Evolutionary conservation across 2,797 vertebrate genomes (phyloP).

Genomic region (Microctenopoma lineatum): DNA sequence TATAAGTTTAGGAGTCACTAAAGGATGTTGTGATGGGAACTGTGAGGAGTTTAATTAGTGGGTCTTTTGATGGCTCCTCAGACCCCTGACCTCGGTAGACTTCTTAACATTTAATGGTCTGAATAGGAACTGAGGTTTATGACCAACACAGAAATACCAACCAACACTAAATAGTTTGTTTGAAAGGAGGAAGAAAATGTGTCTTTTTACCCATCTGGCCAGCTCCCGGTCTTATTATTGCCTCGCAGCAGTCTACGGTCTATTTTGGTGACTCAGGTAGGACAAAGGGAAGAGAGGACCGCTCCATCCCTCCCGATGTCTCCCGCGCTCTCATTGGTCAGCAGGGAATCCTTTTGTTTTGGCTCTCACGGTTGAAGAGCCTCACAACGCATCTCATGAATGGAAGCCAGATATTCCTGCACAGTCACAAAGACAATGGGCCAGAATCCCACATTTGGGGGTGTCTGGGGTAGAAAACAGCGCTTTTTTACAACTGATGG

Average conservation of each 20-base stretch:
- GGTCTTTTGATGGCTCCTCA: neutral
- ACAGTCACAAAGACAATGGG: slow-evolving; percentile 1
- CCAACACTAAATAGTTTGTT: too few relatives aligned
- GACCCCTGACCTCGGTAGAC: neutral
- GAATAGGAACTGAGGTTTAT: neutral
- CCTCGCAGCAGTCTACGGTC: slow-evolving; percentile 21
- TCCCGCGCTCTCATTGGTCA: slow-evolving; percentile 65
- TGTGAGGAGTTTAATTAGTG: slow-evolving; percentile 8
- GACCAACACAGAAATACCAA: too few relatives aligned
- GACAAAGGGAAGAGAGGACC: slow-evolving; percentile 69
- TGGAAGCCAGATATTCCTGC: slow-evolving; percentile 10
- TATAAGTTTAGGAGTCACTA: neutral
- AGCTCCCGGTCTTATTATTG: slow-evolving; percentile 1
- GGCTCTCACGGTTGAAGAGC: slow-evolving; percentile 48
- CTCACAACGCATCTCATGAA: slow-evolving; percentile 40
- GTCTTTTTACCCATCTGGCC: neutral
- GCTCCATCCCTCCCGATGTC: slow-evolving; percentile 48
- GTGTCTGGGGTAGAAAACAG: neutral
- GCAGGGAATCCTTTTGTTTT: slow-evolving; percentile 67
- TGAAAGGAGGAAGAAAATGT: neutral
- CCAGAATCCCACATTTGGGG: neutral
- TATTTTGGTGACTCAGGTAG: slow-evolving; percentile 55
- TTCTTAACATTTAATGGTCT: neutral
- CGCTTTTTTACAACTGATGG: neutral
- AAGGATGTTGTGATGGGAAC: neutral